Evolutionary conservation across 2,797 vertebrate genomes (phyloP).

Genomic region (Mormyrus proboscirostris): DNA sequence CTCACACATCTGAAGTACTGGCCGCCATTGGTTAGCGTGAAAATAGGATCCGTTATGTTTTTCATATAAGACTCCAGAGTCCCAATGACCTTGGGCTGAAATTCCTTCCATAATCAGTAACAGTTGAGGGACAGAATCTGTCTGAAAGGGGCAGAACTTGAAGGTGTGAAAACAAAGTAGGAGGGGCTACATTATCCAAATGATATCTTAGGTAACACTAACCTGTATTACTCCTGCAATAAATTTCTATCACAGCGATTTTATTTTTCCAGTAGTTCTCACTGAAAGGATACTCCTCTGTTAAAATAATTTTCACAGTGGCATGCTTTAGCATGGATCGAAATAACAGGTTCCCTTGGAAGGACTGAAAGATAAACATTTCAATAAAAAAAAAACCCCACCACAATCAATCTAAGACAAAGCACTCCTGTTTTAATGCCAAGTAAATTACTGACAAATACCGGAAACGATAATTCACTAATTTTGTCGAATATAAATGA

Average conservation of each 20-base stretch:
- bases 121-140: conserved; percentile 32
- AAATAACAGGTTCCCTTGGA: conserved; percentile 1
- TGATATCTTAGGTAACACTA: not conserved
- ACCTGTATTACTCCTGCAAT: not conserved
- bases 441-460: not conserved
- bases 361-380: not conserved
- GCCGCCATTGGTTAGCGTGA: conserved; percentile 28
- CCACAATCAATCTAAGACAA: conserved; percentile 2
- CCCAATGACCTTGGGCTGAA: conserved; percentile 41
- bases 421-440: not conserved
- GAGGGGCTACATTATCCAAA: not conserved
- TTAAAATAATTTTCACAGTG: not conserved
- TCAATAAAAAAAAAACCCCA: not conserved
- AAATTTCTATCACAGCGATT: not conserved
- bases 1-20: conserved; percentile 37
- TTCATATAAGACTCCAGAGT: conserved; percentile 41
- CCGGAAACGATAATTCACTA: conserved; percentile 13
- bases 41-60: conserved; percentile 44
- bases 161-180: not conserved
- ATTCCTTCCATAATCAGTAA: conserved; percentile 44
- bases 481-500: conserved; percentile 16
- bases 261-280: not conserved
- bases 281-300: not conserved
- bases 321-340: not conserved
- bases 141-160: not conserved